These are phyloP conservation scores for Agapostemon virescens DNA, from an alignment of 2,888 invertebrate species.

Conservation along the genomic window DNA sequence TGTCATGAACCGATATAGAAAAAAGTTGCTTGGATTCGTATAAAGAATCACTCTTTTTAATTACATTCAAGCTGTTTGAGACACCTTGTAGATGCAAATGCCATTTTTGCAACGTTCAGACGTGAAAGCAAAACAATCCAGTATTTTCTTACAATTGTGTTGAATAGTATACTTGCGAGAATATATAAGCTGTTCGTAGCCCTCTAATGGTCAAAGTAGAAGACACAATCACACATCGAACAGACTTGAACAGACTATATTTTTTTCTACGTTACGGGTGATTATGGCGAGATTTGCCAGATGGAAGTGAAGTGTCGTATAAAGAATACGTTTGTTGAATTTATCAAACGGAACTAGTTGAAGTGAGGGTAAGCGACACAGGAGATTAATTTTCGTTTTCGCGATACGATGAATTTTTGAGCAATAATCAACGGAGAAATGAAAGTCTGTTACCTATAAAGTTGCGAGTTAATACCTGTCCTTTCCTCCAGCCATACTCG, in stretches of 20 bases:
- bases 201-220: not conserved
- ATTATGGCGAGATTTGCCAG: constrained; percentile 67
- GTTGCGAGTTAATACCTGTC: constrained; percentile 54
- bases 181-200: not conserved
- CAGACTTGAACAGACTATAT: constrained; percentile 10
- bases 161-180: constrained; percentile 6
- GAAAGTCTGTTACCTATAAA: constrained; percentile 26
- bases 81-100: not conserved
- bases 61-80: too few relatives aligned
- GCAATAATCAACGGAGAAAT: not conserved
- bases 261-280: constrained; percentile 54
- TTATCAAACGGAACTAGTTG: constrained; percentile 43
- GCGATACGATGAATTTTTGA: not conserved
- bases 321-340: constrained; percentile 48
- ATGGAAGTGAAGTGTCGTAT: constrained; percentile 63
- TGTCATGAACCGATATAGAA: too few relatives aligned
- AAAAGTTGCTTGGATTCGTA: too few relatives aligned
- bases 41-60: too few relatives aligned
- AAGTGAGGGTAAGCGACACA: constrained; percentile 51
- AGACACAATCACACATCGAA: constrained; percentile 12
- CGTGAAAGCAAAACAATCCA: too few relatives aligned
- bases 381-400: not conserved
- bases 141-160: not conserved
- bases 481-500: constrained; percentile 79
- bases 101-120: not conserved